phyloP scores from a whole-genome alignment of 2,888 invertebrate genomes.

The Steinernema scapterisci region DNA sequence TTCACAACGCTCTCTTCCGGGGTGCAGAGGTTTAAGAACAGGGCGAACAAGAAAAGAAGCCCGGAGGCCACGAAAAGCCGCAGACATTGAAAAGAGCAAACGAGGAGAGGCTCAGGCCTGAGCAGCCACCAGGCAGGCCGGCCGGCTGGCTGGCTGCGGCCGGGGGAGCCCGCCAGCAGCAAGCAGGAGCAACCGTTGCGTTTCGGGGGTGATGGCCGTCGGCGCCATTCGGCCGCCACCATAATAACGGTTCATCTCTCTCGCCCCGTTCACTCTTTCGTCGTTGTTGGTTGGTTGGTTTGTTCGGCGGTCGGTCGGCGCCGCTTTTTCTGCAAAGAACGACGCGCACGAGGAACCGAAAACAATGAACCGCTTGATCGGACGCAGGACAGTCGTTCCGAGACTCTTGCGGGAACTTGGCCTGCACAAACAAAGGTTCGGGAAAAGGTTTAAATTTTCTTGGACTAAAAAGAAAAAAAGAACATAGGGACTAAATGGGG shows the following conservation, averaged over 20 bases:
- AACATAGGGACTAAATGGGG: too few species aligned
- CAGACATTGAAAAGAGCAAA: slow-evolving; percentile 19
- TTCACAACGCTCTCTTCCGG: not conserved
- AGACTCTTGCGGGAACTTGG: not conserved
- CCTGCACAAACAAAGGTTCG: too few species aligned
- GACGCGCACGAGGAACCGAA: slow-evolving; percentile 3
- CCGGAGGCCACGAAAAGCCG: slow-evolving; percentile 4
- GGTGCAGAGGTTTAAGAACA: slow-evolving; percentile 6
- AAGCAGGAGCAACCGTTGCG: slow-evolving; percentile 20
- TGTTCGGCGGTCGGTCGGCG: not conserved
- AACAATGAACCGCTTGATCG: not conserved
- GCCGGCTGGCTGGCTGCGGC: not conserved
- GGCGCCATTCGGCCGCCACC: slow-evolving; percentile 23
- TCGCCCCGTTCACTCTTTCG: too few species aligned
- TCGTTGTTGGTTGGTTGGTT: slow-evolving; percentile 12
- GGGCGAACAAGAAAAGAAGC: not conserved
- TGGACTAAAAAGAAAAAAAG: too few species aligned
- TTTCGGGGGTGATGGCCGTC: slow-evolving; percentile 18
- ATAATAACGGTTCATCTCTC: slow-evolving; percentile 21
- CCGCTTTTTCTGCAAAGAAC: slow-evolving; percentile 30
- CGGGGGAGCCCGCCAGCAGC: slow-evolving; percentile 8
- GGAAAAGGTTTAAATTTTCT: too few species aligned
- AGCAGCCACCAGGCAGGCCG: not conserved
- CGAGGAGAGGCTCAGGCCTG: not conserved
- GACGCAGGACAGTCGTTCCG: slow-evolving; percentile 9